A percentile compares a stretch with the other conserved stretches of the same genome.
Conservation (phyloP, 2,888 invertebrate genomes). For the Agrilus mali region DNA sequence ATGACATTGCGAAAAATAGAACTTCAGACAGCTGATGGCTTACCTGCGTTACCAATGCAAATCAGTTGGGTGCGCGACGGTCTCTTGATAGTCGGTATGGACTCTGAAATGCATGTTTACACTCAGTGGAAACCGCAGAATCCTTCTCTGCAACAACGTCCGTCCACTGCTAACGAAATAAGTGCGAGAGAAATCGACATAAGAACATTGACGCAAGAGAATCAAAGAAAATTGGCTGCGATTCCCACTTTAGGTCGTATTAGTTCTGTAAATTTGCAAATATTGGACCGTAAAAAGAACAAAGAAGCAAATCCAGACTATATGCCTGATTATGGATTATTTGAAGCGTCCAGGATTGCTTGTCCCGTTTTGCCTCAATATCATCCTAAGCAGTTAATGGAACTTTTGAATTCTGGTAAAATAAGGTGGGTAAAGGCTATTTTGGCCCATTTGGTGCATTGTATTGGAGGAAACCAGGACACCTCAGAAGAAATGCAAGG, state of each 20-base stretch:
- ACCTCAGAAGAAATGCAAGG: constrained; percentile 42
- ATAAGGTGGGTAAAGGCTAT: constrained; percentile 98
- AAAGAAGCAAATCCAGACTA: constrained; percentile 50
- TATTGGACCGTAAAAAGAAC: constrained; percentile 56
- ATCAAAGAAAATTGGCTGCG: constrained; percentile 49
- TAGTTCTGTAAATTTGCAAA: constrained; percentile 71
- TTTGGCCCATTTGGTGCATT: constrained; percentile 88
- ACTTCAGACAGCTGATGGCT: constrained; percentile 84
- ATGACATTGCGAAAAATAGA: constrained; percentile 89
- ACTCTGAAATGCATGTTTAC: constrained; percentile 99
- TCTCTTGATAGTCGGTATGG: constrained; percentile 96
- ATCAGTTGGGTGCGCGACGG: constrained; percentile 98
- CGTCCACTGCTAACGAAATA: constrained; percentile 27
- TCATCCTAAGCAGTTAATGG: constrained; percentile 98
- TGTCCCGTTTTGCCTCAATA: constrained; percentile 98
- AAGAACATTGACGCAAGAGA: constrained; percentile 52
- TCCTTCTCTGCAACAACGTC: constrained; percentile 14
- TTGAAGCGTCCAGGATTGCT: constrained; percentile 93
- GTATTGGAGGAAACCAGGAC: constrained; percentile 39
- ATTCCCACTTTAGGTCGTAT: constrained; percentile 73
- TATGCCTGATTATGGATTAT: constrained; percentile 88
- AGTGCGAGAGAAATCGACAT: constrained; percentile 61
- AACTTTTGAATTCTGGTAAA: constrained; percentile 93
- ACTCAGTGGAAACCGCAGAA: constrained; percentile 88
- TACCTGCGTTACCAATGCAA: constrained; percentile 96